Evolutionary conservation across 2,113 vertebrate species (phyloP).

Genomic region (Vireo altiloquus): DNA sequence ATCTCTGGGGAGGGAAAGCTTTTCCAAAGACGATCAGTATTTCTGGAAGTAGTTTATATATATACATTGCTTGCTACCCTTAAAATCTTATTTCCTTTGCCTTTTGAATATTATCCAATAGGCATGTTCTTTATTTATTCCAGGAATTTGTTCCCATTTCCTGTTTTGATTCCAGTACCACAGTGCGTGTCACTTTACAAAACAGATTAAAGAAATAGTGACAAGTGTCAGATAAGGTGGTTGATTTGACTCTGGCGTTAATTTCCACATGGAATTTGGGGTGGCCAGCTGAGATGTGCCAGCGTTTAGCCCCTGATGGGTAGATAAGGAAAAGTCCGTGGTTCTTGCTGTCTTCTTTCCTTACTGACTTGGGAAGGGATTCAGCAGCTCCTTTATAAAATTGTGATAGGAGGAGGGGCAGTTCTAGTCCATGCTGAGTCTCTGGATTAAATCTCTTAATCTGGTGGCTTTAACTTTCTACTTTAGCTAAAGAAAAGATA

Average conservation of each 20-base stretch:
- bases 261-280: neutral
- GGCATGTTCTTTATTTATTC: conserved; percentile 19
- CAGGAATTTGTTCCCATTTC: conserved; percentile 34
- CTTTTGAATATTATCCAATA: neutral
- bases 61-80: neutral
- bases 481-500: neutral
- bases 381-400: neutral
- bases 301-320: fast-evolving
- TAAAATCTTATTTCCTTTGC: neutral
- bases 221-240: neutral
- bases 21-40: neutral
- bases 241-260: neutral
- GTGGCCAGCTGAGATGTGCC: neutral
- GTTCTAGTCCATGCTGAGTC: neutral
- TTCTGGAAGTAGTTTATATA: neutral
- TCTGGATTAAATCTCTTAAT: neutral
- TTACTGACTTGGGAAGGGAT: neutral
- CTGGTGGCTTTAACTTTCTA: neutral
- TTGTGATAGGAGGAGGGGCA: neutral
- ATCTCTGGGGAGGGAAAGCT: neutral
- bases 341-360: neutral
- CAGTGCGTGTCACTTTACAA: neutral
- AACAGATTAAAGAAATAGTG: neutral
- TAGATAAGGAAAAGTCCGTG: neutral
- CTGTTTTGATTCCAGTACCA: neutral